Percentiles rank a stretch among this genome's conserved stretches.
Conservation (phyloP, 2,797 vertebrate genomes). For the Cheirogaleus major region DNA sequence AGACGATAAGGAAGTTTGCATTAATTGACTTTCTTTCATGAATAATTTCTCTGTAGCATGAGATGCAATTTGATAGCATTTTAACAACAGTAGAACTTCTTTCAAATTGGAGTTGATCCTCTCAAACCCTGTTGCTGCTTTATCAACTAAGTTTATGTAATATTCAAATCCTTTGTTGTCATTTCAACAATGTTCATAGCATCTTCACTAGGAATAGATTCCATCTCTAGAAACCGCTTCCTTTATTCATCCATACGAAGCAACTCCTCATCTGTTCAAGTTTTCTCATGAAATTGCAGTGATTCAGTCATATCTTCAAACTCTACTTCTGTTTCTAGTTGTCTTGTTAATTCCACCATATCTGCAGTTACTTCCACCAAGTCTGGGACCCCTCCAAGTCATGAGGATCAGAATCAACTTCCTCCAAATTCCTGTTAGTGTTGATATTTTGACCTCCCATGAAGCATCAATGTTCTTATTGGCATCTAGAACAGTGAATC, state of each 20-base stretch:
- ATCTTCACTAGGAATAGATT: neutral
- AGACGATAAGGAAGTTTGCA: neutral
- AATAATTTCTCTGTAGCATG: neutral
- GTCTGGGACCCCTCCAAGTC: neutral
- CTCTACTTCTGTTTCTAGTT: neutral
- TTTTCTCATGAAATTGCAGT: neutral
- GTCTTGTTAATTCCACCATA: neutral
- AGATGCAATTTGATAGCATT: neutral
- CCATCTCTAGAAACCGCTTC: neutral
- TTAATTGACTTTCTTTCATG: neutral
- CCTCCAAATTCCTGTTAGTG: neutral
- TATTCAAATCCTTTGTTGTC: neutral
- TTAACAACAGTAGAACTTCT: neutral
- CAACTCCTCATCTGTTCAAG: neutral
- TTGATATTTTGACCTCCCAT: neutral
- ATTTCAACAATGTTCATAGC: neutral
- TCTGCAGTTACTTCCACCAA: neutral
- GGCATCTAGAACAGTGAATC: neutral
- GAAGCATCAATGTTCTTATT: neutral
- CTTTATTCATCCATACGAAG: neutral
- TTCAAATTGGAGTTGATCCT: neutral
- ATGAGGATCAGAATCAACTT: neutral
- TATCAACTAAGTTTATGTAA: neutral
- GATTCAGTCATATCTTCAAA: neutral
- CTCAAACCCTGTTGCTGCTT: neutral